phyloP scores from a whole-genome alignment of 2,113 vertebrate species.

The Taxidea taxus region DNA sequence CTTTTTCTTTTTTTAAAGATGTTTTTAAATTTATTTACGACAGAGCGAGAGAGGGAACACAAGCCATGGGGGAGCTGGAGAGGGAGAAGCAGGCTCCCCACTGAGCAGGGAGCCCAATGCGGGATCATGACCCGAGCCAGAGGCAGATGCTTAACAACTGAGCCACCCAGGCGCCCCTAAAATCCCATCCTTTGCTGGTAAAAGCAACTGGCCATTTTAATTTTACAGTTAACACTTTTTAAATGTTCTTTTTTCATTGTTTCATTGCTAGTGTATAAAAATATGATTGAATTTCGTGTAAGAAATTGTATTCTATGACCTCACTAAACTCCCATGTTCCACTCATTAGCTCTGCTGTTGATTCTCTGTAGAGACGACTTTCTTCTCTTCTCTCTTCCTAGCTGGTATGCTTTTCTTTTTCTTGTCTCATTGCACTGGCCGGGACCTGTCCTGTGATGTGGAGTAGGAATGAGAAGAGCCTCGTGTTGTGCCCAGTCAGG shows the following conservation, averaged over 20 bases:
- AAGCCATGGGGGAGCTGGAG: too few species aligned
- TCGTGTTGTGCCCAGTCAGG: background rate
- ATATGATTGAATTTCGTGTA: background rate
- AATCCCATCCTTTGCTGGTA: background rate
- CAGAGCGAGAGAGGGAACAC: too few species aligned
- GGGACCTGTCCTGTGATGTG: background rate
- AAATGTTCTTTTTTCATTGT: background rate
- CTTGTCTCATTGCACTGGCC: background rate
- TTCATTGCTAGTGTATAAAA: background rate
- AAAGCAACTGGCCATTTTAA: background rate
- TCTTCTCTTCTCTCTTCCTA: background rate
- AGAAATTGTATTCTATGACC: background rate
- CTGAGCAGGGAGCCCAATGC: too few species aligned
- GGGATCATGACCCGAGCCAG: too few species aligned
- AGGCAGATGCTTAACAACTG: too few species aligned
- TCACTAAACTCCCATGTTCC: background rate
- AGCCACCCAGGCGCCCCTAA: too few species aligned
- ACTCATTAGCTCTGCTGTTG: background rate
- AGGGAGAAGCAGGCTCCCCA: too few species aligned
- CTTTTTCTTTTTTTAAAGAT: background rate
- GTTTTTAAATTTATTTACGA: too few species aligned
- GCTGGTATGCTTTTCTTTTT: background rate
- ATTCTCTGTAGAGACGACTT: background rate
- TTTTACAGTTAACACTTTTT: background rate
- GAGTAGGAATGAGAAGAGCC: too few species aligned